These are phyloP conservation scores for Pachycephus smyrnensis DNA, from an alignment of 2,888 invertebrate genomes.

Conservation along the genomic window DNA sequence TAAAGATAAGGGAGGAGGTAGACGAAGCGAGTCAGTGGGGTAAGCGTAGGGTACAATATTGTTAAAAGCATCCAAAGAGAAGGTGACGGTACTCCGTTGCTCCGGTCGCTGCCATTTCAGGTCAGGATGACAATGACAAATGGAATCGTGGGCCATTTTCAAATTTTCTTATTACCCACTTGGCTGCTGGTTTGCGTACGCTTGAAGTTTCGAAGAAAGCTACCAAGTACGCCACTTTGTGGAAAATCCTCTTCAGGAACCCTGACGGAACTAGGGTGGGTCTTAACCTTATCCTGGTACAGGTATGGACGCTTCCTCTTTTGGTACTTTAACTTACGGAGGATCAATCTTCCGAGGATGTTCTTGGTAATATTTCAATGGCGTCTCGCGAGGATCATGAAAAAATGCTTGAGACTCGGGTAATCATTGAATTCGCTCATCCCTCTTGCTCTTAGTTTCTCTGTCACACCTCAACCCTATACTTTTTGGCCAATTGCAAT, in stretches of 20 bases:
- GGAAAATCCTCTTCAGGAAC: background rate
- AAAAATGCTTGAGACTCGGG: background rate
- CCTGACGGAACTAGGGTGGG: background rate
- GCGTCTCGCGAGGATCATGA: too few relatives aligned
- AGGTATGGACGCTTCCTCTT: background rate
- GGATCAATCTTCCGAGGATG: background rate
- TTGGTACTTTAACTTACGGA: background rate
- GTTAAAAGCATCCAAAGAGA: conserved; percentile 56
- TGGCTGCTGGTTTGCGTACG: background rate
- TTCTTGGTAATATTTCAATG: background rate
- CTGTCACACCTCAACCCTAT: background rate
- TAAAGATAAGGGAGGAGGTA: conserved; percentile 25
- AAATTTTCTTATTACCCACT: conserved; percentile 56
- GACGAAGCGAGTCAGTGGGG: conserved; percentile 25
- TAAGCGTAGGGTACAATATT: conserved; percentile 52
- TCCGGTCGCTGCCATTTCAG: conserved; percentile 32
- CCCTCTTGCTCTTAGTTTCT: background rate
- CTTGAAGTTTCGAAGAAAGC: background rate
- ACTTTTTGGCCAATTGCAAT: background rate
- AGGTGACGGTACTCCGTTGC: conserved; percentile 25
- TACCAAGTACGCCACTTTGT: background rate
- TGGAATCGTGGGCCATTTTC: conserved; percentile 50
- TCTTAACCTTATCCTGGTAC: background rate
- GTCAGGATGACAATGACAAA: conserved; percentile 59
- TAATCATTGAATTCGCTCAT: background rate